phyloP scores from a whole-genome alignment of 2,888 invertebrate genomes.

The Thumatha senex region DNA sequence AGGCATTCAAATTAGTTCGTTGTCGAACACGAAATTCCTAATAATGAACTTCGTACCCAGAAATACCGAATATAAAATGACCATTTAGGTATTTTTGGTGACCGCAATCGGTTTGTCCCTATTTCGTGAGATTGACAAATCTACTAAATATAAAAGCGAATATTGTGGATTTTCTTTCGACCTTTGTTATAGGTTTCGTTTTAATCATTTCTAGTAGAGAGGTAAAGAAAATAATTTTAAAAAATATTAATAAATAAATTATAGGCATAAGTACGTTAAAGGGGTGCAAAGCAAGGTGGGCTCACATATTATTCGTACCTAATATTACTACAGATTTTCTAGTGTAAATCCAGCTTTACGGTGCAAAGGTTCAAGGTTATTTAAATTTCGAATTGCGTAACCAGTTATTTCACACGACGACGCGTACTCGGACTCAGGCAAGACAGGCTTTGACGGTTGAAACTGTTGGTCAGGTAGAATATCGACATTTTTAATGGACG shows the following conservation, averaged over 20 bases:
- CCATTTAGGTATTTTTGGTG: too few relatives aligned
- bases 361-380: conserved; percentile 42
- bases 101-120: too few relatives aligned
- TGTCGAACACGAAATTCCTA: conserved; percentile 38
- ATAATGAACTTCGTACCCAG: conserved; percentile 8
- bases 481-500: conserved; percentile 6
- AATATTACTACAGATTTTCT: not conserved
- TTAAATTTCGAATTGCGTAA: conserved; percentile 45
- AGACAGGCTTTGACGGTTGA: conserved; percentile 36
- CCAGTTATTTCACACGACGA: conserved; percentile 40
- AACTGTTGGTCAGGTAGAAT: conserved; percentile 24
- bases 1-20: conserved; percentile 47
- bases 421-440: conserved; percentile 5
- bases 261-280: too few relatives aligned
- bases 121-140: too few relatives aligned
- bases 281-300: too few relatives aligned
- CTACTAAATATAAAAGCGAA: too few relatives aligned
- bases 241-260: too few relatives aligned
- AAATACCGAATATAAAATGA: not conserved
- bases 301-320: too few relatives aligned
- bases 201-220: too few relatives aligned
- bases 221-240: too few relatives aligned
- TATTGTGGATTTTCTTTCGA: too few relatives aligned
- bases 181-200: too few relatives aligned
- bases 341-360: conserved; percentile 6